phyloP scores from a whole-genome alignment of 1,140 invertebrate species.

The Geopemphigus sp. region DNA sequence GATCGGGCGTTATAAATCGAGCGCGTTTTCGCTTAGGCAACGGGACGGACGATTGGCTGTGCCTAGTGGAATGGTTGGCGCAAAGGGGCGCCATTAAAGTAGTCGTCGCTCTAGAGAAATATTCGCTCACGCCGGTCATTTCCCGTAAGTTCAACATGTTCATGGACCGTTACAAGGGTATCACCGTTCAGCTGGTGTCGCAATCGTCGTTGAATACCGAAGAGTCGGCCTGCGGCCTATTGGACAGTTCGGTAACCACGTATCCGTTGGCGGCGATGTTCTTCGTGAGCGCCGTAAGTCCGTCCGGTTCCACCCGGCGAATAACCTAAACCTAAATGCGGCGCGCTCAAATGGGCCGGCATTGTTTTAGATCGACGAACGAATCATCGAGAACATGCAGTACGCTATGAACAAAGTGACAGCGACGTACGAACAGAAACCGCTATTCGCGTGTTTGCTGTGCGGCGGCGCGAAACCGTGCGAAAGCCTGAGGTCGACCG shows the following conservation, averaged over 20 bases:
- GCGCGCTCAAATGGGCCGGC: too few relatives aligned
- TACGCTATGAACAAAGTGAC: background rate
- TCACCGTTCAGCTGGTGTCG: constrained; percentile 28
- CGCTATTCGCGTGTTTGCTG: background rate
- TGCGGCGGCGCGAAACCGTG: background rate
- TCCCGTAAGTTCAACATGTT: constrained; percentile 33
- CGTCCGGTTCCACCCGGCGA: too few relatives aligned
- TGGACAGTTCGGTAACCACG: background rate
- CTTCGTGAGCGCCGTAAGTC: constrained; percentile 11
- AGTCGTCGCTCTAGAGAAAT: background rate
- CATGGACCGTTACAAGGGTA: constrained; percentile 10
- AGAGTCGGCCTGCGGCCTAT: background rate
- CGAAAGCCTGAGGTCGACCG: background rate
- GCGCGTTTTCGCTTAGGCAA: background rate
- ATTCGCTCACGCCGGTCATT: constrained; percentile 4
- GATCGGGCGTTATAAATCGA: background rate
- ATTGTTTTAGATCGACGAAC: constrained; percentile 1
- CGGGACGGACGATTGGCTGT: constrained; percentile 26
- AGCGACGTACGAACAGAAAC: background rate
- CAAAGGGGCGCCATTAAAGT: constrained; percentile 37
- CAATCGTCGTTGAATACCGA: constrained; percentile 7
- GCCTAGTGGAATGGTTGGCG: constrained; percentile 44
- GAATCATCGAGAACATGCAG: constrained; percentile 21
- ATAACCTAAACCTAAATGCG: too few relatives aligned
- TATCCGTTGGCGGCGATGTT: constrained; percentile 37